phyloP scores from a whole-genome alignment of 2,888 invertebrate species.

The Drosophila demipolita region DNA sequence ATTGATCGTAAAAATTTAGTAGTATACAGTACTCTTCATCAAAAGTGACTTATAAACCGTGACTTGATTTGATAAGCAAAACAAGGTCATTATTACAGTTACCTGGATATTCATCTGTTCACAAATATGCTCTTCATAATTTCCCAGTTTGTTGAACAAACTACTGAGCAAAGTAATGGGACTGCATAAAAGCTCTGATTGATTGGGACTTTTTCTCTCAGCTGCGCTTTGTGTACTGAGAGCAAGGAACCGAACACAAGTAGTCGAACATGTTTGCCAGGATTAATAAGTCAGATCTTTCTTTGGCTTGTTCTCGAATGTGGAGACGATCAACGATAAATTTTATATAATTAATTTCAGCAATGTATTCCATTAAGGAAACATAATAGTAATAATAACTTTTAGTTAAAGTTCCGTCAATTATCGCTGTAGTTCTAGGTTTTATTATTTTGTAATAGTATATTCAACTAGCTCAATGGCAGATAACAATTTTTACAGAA shows the following conservation, averaged over 20 bases:
- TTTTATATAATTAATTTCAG: too few relatives aligned
- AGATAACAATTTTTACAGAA: conserved; percentile 7
- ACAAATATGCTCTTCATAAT: neutral
- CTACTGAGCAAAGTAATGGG: too few relatives aligned
- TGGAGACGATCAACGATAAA: neutral
- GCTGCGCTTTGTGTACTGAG: neutral
- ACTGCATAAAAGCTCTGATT: too few relatives aligned
- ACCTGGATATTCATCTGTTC: neutral
- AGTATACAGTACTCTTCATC: neutral
- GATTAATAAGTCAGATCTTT: neutral
- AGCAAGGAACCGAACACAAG: neutral
- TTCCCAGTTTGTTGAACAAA: neutral
- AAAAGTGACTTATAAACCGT: neutral
- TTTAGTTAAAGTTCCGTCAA: neutral
- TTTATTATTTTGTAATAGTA: conserved; percentile 26
- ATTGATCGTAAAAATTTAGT: neutral
- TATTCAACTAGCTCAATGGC: conserved; percentile 43
- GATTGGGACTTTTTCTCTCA: neutral
- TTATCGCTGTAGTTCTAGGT: conserved; percentile 9
- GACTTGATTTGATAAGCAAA: neutral
- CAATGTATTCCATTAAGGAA: too few relatives aligned
- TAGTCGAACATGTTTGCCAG: neutral
- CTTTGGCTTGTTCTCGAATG: neutral
- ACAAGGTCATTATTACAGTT: neutral
- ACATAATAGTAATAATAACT: neutral